Conservation (phyloP, 1,140 invertebrate species). For the Camponotus vicinus region DNA sequence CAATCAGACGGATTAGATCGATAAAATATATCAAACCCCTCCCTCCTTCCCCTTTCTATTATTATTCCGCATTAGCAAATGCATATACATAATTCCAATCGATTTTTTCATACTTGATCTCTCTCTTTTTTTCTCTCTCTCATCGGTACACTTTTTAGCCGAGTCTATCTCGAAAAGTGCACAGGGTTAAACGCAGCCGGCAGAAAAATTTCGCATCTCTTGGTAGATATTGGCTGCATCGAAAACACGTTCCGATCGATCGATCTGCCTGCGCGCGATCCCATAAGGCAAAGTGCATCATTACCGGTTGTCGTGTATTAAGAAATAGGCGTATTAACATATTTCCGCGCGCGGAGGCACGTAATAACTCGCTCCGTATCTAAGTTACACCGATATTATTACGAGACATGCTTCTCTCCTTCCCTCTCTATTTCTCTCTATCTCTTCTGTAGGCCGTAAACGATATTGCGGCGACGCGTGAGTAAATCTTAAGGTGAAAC, state of each 20-base stretch:
- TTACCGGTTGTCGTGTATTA: constrained; percentile 63
- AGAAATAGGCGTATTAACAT: constrained; percentile 64
- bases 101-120: neutral
- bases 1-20: too few relatives aligned
- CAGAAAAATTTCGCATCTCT: constrained; percentile 5
- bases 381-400: constrained; percentile 52
- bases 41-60: too few relatives aligned
- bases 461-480: constrained; percentile 29
- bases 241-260: constrained; percentile 28
- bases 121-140: neutral
- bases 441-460: constrained; percentile 4
- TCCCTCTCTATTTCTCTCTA: neutral
- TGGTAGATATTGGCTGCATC: constrained; percentile 21
- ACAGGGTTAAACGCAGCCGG: constrained; percentile 17
- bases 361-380: constrained; percentile 48
- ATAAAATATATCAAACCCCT: too few relatives aligned
- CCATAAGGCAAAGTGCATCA: constrained; percentile 71
- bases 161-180: neutral
- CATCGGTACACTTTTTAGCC: neutral
- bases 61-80: too few relatives aligned
- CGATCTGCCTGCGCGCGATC: constrained; percentile 9
- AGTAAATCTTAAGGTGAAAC: constrained; percentile 33
- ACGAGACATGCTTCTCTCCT: neutral
- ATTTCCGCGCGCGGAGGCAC: constrained; percentile 55
- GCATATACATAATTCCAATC: too few relatives aligned